phyloP scores from a whole-genome alignment of 2,113 vertebrate species.

The Gymnogyps californianus region DNA sequence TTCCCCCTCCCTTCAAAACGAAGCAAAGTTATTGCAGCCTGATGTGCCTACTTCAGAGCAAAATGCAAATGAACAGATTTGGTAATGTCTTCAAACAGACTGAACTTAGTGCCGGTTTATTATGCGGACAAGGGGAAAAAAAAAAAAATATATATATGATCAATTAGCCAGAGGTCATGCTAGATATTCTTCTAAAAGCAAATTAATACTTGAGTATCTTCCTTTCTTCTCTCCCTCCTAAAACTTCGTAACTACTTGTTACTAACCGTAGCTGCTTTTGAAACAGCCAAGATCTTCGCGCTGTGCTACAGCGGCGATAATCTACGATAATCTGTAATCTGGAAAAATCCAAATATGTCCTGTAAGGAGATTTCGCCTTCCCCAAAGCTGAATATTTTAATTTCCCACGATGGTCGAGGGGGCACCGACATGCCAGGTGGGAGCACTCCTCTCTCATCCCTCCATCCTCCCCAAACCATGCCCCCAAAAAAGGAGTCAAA shows the following conservation, averaged over 20 bases:
- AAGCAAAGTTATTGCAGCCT: conserved; percentile 69
- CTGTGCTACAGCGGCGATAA: conserved; percentile 32
- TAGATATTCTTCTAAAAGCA: conserved; percentile 55
- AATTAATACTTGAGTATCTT: conserved; percentile 50
- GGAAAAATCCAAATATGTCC: conserved; percentile 53
- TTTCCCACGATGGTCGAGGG: background rate
- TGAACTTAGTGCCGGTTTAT: conserved; percentile 41
- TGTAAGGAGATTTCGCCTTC: conserved; percentile 45
- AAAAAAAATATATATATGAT: background rate
- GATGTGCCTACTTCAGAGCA: conserved; percentile 66
- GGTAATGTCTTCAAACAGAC: conserved; percentile 66
- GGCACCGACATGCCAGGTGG: rapidly evolving
- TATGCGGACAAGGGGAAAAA: background rate
- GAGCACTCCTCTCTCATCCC: background rate
- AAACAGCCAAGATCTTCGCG: background rate
- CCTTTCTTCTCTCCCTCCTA: conserved; percentile 30
- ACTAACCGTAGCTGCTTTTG: conserved; percentile 38
- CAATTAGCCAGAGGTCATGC: conserved; percentile 70
- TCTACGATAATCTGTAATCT: conserved; percentile 60
- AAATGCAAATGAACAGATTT: conserved; percentile 76
- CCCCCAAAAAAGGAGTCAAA: background rate
- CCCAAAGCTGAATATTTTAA: conserved; percentile 19
- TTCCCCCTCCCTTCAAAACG: conserved; percentile 30
- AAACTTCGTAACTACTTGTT: conserved; percentile 54
- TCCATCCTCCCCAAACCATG: background rate